Conservation (phyloP, 2,888 invertebrate species). For the Spilosoma lubricipeda region DNA sequence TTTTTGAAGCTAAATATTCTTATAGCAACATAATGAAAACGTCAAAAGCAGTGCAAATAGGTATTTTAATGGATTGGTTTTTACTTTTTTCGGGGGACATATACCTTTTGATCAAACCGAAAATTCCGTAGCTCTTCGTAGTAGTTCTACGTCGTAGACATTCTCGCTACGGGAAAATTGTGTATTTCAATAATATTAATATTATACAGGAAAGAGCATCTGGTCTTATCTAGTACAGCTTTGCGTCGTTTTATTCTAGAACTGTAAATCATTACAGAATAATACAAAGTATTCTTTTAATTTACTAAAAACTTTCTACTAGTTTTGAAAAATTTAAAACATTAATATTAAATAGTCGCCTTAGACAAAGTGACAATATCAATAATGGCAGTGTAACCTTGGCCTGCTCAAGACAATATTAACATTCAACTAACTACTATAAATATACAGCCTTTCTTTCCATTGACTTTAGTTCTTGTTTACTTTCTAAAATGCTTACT, state of each 20-base stretch:
- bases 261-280: not conserved
- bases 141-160: slow-evolving; percentile 10
- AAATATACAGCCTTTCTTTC: not conserved
- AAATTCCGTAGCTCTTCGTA: slow-evolving; percentile 13
- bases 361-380: not conserved
- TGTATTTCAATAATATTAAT: slow-evolving; percentile 3
- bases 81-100: not conserved
- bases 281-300: not conserved
- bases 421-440: no score
- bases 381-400: not conserved
- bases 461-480: not conserved
- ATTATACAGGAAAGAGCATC: not conserved
- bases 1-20: no score
- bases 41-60: no score
- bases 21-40: no score
- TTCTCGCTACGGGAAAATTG: slow-evolving; percentile 14
- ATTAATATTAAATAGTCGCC: not conserved
- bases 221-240: not conserved
- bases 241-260: not conserved
- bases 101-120: not conserved
- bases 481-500: not conserved
- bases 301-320: not conserved
- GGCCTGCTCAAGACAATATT: not conserved
- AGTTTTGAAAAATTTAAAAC: no score
- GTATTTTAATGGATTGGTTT: no score